Conservation (phyloP, 2,113 vertebrate species). For the Hystrix cristata region DNA sequence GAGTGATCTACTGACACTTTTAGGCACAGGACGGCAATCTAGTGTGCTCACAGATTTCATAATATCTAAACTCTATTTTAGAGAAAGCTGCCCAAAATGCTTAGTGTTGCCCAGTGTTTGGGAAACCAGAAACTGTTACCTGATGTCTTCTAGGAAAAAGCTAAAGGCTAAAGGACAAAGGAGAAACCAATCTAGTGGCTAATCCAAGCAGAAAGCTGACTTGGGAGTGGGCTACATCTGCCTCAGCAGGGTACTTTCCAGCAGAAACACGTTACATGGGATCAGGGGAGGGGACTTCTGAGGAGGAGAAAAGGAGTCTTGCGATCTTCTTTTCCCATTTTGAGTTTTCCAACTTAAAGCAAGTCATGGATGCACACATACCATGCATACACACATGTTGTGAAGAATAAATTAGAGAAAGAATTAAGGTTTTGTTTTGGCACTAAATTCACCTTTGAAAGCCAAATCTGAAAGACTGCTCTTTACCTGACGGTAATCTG, state of each 20-base stretch:
- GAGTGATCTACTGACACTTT: not conserved
- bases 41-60: not conserved
- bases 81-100: not conserved
- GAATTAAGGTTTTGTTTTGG: conserved; percentile 1
- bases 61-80: not conserved
- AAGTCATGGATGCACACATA: rapidly evolving
- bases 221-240: rapidly evolving
- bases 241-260: not conserved
- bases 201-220: not conserved
- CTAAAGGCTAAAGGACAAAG: rapidly evolving
- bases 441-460: conserved; percentile 21
- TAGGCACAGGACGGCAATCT: not conserved
- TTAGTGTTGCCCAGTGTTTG: not conserved
- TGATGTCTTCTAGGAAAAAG: not conserved
- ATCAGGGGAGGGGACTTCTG: not conserved
- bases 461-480: not conserved
- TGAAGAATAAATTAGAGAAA: not conserved
- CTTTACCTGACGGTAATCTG: not conserved
- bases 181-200: not conserved
- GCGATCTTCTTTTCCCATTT: too few relatives aligned
- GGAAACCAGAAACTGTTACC: not conserved
- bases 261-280: not conserved
- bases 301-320: not conserved
- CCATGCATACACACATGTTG: not conserved
- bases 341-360: not conserved